Evolutionary conservation across 2,113 vertebrate species (phyloP).

Genomic region (Lynx canadensis): DNA sequence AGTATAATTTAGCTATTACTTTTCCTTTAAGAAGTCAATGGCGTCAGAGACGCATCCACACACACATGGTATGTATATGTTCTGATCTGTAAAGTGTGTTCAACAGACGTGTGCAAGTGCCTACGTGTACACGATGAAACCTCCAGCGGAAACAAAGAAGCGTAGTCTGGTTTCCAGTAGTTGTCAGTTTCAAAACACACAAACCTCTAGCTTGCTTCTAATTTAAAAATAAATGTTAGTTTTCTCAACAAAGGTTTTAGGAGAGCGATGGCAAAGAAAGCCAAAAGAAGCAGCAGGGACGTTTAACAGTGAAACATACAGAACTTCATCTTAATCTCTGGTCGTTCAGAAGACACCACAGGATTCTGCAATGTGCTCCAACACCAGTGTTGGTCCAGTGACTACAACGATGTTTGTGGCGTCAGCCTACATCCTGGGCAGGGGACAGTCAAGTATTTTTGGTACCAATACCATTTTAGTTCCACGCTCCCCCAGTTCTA

Average conservation of each 20-base stretch:
- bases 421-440: background rate
- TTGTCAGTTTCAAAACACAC: background rate
- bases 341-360: background rate
- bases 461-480: background rate
- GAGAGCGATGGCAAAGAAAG: background rate
- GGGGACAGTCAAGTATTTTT: background rate
- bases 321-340: background rate
- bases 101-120: background rate
- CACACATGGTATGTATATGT: background rate
- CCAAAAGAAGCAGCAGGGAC: background rate
- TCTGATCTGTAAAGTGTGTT: background rate
- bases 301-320: background rate
- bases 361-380: background rate
- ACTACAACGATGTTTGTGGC: background rate
- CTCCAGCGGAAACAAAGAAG: background rate
- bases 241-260: background rate
- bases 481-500: background rate
- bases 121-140: background rate
- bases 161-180: background rate
- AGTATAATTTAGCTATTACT: background rate
- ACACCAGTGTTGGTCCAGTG: background rate
- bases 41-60: background rate
- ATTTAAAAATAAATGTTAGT: slow-evolving; percentile 27
- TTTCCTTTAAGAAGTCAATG: slow-evolving; percentile 15
- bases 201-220: slow-evolving; percentile 1